Evolutionary conservation across 2,888 invertebrate species (phyloP).

Genomic region (Ophion costatus): DNA sequence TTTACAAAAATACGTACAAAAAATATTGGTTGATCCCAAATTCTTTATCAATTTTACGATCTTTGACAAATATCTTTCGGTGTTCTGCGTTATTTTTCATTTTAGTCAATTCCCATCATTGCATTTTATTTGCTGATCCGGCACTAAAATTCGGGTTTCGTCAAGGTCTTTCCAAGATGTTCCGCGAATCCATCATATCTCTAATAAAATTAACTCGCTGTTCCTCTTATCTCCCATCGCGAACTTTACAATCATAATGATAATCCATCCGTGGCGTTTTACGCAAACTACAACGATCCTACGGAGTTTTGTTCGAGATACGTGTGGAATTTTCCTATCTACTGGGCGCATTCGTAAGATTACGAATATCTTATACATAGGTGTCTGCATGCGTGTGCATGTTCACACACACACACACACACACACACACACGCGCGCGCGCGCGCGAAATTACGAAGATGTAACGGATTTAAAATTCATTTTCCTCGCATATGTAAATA

Average conservation of each 20-base stretch:
- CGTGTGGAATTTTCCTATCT: neutral
- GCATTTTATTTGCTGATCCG: no score
- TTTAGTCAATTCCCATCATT: no score
- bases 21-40: no score
- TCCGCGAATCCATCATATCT: constrained; percentile 30
- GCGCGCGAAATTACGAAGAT: no score
- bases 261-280: neutral
- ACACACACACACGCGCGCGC: neutral
- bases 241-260: neutral
- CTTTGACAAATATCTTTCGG: no score
- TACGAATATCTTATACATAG: neutral
- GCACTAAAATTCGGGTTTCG: neutral
- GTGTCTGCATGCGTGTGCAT: constrained; percentile 1
- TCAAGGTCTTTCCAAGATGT: constrained; percentile 18
- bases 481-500: no score
- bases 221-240: constrained; percentile 2
- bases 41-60: no score
- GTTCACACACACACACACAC: neutral
- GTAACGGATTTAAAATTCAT: no score
- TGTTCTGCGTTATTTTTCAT: no score
- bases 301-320: constrained; percentile 11
- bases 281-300: neutral
- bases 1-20: no score
- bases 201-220: constrained; percentile 4
- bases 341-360: constrained; percentile 3